These are phyloP conservation scores for Chelidonichthys spinosus DNA, from an alignment of 2,797 vertebrate genomes.

Conservation along the genomic window DNA sequence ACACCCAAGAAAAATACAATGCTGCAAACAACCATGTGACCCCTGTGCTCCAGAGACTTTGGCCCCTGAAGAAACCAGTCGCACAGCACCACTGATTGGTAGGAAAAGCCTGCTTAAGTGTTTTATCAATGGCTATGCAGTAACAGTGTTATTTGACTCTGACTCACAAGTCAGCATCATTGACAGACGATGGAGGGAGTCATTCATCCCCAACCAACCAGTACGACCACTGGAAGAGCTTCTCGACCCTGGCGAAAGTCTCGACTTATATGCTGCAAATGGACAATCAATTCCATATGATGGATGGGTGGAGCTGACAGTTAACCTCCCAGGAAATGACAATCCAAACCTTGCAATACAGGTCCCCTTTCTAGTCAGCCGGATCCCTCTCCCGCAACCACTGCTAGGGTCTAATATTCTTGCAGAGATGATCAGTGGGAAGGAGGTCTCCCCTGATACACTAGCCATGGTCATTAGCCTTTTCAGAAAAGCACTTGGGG, in stretches of 20 bases:
- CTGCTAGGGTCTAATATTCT: constrained; percentile 2
- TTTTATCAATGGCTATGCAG: too few relatives aligned
- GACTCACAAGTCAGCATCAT: constrained; percentile 1
- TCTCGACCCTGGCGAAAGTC: background rate
- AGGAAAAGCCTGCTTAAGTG: too few relatives aligned
- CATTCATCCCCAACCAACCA: background rate
- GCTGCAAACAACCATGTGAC: too few relatives aligned
- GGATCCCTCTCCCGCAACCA: background rate
- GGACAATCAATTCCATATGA: background rate
- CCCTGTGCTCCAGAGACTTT: too few relatives aligned
- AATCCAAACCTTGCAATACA: background rate
- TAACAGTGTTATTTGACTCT: background rate
- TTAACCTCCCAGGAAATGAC: background rate
- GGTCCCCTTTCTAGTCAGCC: background rate
- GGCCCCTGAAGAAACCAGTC: too few relatives aligned
- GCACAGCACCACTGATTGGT: too few relatives aligned
- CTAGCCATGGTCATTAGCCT: background rate
- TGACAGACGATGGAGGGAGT: background rate
- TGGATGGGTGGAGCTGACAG: background rate
- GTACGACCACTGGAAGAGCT: background rate
- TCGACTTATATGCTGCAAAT: background rate
- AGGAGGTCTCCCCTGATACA: background rate
- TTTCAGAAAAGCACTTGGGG: background rate
- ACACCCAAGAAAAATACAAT: too few relatives aligned
- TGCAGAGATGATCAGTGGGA: background rate